Base-by-base conservation (phyloP, 2,797 vertebrate genomes). In the Cyprinella venusta region DNA sequence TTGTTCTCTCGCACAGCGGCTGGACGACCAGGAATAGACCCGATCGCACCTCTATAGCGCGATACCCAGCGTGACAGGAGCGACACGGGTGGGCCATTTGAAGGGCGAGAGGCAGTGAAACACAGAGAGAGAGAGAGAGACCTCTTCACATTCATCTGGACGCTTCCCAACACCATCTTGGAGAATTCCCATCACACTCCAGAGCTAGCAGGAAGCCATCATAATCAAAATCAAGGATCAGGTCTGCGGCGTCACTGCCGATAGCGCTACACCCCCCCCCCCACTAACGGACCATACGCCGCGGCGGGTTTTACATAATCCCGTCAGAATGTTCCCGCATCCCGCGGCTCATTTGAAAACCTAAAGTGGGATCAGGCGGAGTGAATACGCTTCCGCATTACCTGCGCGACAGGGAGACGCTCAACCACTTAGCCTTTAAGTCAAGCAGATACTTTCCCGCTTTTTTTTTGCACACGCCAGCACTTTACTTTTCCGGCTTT, bases 401-500 rank as follows among this genome's bases (percentile, higher is more conserved):
- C 86, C 81, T 84, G 72, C 82, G 65, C 88, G 82, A 82, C 86
- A 83, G 86, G 86, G 85, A 88, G 86, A 85, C 82, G 78, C 38
- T 85, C 80, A 88, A 91, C 90, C 92, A 93, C 92, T 94, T 93
- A 93, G 92, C 93, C 93, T 93, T 92, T 88, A 85, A 90, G 93
- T 94, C 93, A 93, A 93, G 91, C 90, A 85, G 82, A 90, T 85
- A 86, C 81, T 88, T 88, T 93, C 78, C 84, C 81, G 77, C 75
- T 86, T 88, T 95, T 30, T 30, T 33, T 93, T 91, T 94, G 94
- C 94, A 88, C 90, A 92, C 90, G 87, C 83, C 83, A 91, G 93
- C 94, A 95, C 93, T 94, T 95, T 93, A 94, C 92, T 94, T 94
- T 92, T 87, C 88, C 86, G 82, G 87, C 87, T 90, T 80, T 84